Percentiles rank a stretch among this genome's conserved stretches.
These are phyloP conservation scores for Chironomus tentans DNA, from an alignment of 2,888 invertebrate species.

Conservation along the genomic window DNA sequence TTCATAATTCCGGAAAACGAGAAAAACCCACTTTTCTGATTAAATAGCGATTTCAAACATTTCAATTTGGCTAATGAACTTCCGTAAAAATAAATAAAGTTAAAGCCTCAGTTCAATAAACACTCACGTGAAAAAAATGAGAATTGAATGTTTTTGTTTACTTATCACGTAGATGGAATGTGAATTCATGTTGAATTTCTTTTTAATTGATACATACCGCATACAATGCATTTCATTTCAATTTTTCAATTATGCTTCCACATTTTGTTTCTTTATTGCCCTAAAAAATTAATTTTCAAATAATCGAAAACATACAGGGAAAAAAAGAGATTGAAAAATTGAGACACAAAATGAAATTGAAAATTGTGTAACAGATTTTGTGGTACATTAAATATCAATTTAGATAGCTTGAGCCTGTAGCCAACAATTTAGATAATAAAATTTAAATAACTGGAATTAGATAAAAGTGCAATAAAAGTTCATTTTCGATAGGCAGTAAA, in stretches of 20 bases:
- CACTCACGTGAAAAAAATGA: neutral
- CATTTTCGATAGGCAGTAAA: neutral
- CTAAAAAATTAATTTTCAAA: neutral
- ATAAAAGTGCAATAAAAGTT: neutral
- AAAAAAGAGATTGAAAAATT: neutral
- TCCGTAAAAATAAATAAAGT: neutral
- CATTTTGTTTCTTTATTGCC: neutral
- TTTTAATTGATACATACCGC: slow-evolving; percentile 14
- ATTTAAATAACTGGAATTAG: neutral
- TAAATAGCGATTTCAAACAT: neutral
- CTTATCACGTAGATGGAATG: neutral
- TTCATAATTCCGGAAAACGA: neutral
- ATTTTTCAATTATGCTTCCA: neutral
- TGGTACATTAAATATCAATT: neutral
- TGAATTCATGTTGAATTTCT: neutral
- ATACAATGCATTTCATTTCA: neutral
- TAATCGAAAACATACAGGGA: neutral
- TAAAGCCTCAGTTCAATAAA: neutral
- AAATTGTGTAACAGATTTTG: neutral
- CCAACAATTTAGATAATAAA: neutral
- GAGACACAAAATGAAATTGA: neutral
- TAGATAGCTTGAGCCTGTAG: no score
- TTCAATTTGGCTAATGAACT: slow-evolving; percentile 3
- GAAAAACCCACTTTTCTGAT: neutral
- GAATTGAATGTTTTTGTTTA: neutral